Percentiles rank a stretch among this genome's conserved stretches.
phyloP scores from a whole-genome alignment of 2,888 invertebrate species.

The Charanyca ferruginea region DNA sequence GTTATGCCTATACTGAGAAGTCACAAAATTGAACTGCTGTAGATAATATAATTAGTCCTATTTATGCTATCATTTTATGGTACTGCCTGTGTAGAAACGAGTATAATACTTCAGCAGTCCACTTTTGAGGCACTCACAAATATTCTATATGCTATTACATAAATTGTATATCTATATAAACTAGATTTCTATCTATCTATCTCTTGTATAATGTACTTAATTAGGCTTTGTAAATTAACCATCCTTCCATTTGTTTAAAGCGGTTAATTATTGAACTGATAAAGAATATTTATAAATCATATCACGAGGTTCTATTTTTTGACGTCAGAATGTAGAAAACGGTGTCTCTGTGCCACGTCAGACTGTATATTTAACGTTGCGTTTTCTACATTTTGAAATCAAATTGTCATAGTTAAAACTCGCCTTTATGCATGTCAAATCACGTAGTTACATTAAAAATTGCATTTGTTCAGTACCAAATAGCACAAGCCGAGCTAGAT shows the following conservation, averaged over 20 bases:
- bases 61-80: not conserved
- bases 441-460: slow-evolving; percentile 84
- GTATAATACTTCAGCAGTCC: slow-evolving; percentile 18
- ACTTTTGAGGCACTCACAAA: slow-evolving; percentile 65
- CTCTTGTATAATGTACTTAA: slow-evolving; percentile 82
- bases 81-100: not conserved
- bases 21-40: slow-evolving; percentile 32
- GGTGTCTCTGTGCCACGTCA: slow-evolving; percentile 26
- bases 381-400: slow-evolving; percentile 42
- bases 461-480: slow-evolving; percentile 90
- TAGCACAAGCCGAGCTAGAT: slow-evolving; percentile 86
- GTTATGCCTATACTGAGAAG: slow-evolving; percentile 71
- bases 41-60: not conserved
- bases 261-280: slow-evolving; percentile 66
- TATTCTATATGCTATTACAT: slow-evolving; percentile 74
- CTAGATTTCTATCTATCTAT: slow-evolving; percentile 88
- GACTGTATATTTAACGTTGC: slow-evolving; percentile 28
- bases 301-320: slow-evolving; percentile 55
- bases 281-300: slow-evolving; percentile 63
- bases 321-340: slow-evolving; percentile 41
- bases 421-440: slow-evolving; percentile 72
- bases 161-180: slow-evolving; percentile 80
- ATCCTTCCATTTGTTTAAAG: slow-evolving; percentile 80
- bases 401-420: slow-evolving; percentile 54
- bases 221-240: slow-evolving; percentile 87